These are phyloP conservation scores for Heliconius ethilla DNA, from an alignment of 2,888 invertebrate genomes.

Conservation along the genomic window DNA sequence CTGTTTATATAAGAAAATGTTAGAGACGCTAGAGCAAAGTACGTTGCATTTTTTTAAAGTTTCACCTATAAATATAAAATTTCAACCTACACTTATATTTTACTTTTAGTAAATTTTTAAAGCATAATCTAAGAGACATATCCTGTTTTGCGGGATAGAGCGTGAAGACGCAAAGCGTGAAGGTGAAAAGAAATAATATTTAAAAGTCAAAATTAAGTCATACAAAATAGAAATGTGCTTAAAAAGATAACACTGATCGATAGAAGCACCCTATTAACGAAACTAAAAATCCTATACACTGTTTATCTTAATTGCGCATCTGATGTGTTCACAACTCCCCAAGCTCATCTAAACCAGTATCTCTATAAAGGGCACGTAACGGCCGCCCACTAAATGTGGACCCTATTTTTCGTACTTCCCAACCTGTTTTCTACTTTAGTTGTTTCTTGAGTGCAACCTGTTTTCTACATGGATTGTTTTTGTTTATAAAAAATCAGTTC, in stretches of 20 bases:
- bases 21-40: not conserved
- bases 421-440: constrained; percentile 35
- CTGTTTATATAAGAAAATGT: not conserved
- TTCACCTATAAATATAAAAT: too few relatives aligned
- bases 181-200: not conserved
- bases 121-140: not conserved
- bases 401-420: constrained; percentile 40
- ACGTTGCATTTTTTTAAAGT: too few relatives aligned
- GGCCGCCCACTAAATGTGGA: constrained; percentile 40
- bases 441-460: too few relatives aligned
- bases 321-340: constrained; percentile 37
- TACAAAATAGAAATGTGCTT: not conserved
- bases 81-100: too few relatives aligned
- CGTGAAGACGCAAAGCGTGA: not conserved
- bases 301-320: constrained; percentile 42
- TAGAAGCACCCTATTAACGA: constrained; percentile 14
- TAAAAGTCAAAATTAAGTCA: not conserved
- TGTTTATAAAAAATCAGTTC: not conserved
- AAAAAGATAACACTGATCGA: constrained; percentile 2
- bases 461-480: constrained; percentile 26
- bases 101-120: too few relatives aligned
- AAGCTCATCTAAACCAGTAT: constrained; percentile 35
- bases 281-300: constrained; percentile 32
- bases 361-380: constrained; percentile 37
- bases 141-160: not conserved